These are phyloP conservation scores for Eptatretus atami DNA, from an alignment of 2,797 vertebrate species.

Conservation along the genomic window DNA sequence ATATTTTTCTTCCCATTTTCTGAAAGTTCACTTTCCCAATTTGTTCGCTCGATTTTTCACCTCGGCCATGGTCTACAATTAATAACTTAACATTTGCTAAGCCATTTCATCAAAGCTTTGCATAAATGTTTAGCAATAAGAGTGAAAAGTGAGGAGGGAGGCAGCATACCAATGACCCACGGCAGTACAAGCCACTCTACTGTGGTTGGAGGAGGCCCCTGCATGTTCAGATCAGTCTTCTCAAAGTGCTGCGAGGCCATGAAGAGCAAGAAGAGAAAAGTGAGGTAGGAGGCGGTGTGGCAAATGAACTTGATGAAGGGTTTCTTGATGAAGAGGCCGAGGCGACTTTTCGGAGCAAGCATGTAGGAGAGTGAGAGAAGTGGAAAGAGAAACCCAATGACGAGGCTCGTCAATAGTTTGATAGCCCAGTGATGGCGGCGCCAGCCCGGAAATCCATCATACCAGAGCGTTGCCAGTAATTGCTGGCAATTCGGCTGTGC, in stretches of 20 bases:
- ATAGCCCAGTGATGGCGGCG: slow-evolving; percentile 69
- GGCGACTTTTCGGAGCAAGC: slow-evolving; percentile 50
- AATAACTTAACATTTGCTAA: slow-evolving; percentile 5
- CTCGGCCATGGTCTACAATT: slow-evolving; percentile 9
- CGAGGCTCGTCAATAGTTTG: slow-evolving; percentile 58
- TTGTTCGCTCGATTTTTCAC: slow-evolving; percentile 6
- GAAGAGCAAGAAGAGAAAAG: slow-evolving; percentile 70
- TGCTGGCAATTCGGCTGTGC: slow-evolving; percentile 96
- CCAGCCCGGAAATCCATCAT: slow-evolving; percentile 81
- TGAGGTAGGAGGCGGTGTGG: slow-evolving; percentile 84
- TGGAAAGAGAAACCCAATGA: slow-evolving; percentile 65
- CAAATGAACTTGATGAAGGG: slow-evolving; percentile 99
- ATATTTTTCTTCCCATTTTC: no score
- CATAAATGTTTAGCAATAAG: no score
- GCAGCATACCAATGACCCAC: slow-evolving; percentile 84
- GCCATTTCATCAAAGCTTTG: no score
- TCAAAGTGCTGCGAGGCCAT: slow-evolving; percentile 67
- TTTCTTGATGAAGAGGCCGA: slow-evolving; percentile 69
- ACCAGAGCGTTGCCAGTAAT: slow-evolving; percentile 79
- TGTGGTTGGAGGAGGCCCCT: slow-evolving; percentile 45
- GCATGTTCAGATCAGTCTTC: slow-evolving; percentile 19
- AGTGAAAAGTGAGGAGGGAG: slow-evolving; percentile 8
- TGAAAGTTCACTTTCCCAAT: slow-evolving; percentile 1
- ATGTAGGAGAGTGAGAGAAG: slow-evolving; percentile 61
- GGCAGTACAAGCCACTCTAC: slow-evolving; percentile 98